Base-by-base conservation (phyloP, 64 coral and sea anemone species). In the Actinia tenebrosa region DNA sequence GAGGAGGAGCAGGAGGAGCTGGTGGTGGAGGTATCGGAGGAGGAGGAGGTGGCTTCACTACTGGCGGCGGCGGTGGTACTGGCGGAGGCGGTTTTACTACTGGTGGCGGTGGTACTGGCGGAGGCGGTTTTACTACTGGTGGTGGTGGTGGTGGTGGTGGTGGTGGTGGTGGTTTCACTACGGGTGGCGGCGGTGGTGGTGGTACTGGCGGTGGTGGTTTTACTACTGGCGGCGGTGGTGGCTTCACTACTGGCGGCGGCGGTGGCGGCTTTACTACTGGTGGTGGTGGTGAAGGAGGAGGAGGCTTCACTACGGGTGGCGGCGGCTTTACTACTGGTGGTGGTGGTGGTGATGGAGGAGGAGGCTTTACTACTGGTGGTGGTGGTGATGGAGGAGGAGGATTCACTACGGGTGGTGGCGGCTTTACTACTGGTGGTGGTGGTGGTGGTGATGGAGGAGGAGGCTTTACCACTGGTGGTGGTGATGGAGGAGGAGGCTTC, bases 21-120 rank as follows among this genome's bases (percentile, higher is more conserved):
- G 79, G 79, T 50, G 79, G 79, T 3, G 79, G 79, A 52, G 79
- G 79, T 10, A 23, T 45, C 22, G 79, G 79, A 16, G 79, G 79
- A 17, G 79, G 79, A 17, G 79, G 79, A 8, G 79, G 79, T 19
- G 10, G 8, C 44, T 47, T 47, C 3, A 23, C 2, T 22, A 23
- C 26, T 50, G 79, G 79, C 42, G 79, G 79, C 22, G 83, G 83
- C 42, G 56, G 83, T 37, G 30, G 30, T 3, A 16, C 22, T 46
- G 80, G 80, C 22, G 80, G 80, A 0, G 53, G 60, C 0, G 45
- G 53, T 0, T n/a, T 44, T 1, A 23, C 25, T 56, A 84, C 82
- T 56, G 82, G 82, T 37, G 56, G 82, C 13, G 45, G 10, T 18
- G 80, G 44, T 8, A n/a, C n/a, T n/a, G 80, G 80, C 0, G 80